phyloP scores from a whole-genome alignment of 2,113 vertebrate species.

The Strigops habroptila region DNA sequence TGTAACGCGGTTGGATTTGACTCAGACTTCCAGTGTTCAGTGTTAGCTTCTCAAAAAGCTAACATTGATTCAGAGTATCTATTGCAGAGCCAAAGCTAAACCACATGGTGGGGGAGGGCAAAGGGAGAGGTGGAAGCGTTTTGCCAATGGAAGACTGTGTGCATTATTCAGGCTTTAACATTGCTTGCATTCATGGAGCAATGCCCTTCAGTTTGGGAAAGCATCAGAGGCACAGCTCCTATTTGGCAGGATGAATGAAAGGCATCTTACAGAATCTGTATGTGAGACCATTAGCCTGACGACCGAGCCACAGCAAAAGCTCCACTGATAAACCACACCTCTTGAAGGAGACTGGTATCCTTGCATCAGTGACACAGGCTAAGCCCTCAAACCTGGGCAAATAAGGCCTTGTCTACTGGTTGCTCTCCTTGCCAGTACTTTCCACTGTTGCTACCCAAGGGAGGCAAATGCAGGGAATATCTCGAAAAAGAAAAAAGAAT shows the following conservation, averaged over 20 bases:
- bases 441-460: constrained; percentile 12
- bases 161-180: constrained; percentile 65
- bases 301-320: background rate
- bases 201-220: constrained; percentile 51
- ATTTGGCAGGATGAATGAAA: constrained; percentile 53
- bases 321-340: constrained; percentile 49
- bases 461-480: background rate
- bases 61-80: constrained; percentile 46
- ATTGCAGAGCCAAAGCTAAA: constrained; percentile 53
- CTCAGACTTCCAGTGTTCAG: background rate
- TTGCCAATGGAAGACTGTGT: constrained; percentile 60
- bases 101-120: constrained; percentile 33
- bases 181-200: constrained; percentile 65
- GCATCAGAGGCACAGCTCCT: constrained; percentile 45
- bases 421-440: background rate
- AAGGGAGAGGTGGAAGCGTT: background rate
- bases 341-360: constrained; percentile 19
- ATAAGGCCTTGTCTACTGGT: background rate
- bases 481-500: background rate
- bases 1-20: background rate
- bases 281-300: constrained; percentile 1
- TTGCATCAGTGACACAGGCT: constrained; percentile 35
- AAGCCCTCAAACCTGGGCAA: background rate
- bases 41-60: constrained; percentile 34
- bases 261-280: constrained; percentile 48